Percentiles rank a stretch among this genome's conserved stretches.
Conservation (phyloP, 1,140 invertebrate species). For the Pinna nobilis region DNA sequence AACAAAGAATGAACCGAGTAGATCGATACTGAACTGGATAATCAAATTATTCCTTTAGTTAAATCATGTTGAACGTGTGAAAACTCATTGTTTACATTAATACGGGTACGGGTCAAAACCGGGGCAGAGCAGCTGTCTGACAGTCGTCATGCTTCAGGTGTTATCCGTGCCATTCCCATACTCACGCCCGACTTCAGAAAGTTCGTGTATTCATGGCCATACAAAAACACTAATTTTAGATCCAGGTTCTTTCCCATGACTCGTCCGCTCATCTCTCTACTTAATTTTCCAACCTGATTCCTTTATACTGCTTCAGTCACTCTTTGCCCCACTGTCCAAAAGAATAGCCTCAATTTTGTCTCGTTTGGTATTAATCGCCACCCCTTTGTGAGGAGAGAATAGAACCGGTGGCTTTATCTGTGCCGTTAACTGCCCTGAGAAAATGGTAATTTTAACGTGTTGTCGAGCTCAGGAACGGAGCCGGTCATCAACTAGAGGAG, state of each 20-base stretch:
- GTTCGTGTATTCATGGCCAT: no score
- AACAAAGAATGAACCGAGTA: no score
- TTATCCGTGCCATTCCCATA: no score
- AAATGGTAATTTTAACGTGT: slow-evolving; percentile 29
- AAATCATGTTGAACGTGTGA: no score
- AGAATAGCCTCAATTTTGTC: slow-evolving; percentile 17
- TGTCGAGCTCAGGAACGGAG: slow-evolving; percentile 9
- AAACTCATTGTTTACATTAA: no score
- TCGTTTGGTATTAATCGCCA: neutral
- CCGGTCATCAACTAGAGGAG: slow-evolving; percentile 26
- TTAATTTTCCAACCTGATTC: slow-evolving; percentile 7
- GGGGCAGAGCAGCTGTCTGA: no score
- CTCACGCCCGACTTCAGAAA: no score
- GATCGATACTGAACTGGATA: no score
- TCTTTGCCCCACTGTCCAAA: slow-evolving; percentile 1
- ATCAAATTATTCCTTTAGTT: no score
- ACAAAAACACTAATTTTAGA: no score
- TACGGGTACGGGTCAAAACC: no score
- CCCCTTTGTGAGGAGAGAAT: slow-evolving; percentile 11
- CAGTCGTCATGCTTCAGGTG: no score
- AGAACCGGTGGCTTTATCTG: slow-evolving; percentile 16
- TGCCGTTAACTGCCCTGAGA: slow-evolving; percentile 23
- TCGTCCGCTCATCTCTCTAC: slow-evolving; percentile 9
- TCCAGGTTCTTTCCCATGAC: slow-evolving; percentile 6
- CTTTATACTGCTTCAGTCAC: neutral